A percentile compares a stretch with the other conserved stretches of the same genome.
Evolutionary conservation across 1,140 invertebrate genomes (phyloP).

Genomic region (Wiebesia pumilae): DNA sequence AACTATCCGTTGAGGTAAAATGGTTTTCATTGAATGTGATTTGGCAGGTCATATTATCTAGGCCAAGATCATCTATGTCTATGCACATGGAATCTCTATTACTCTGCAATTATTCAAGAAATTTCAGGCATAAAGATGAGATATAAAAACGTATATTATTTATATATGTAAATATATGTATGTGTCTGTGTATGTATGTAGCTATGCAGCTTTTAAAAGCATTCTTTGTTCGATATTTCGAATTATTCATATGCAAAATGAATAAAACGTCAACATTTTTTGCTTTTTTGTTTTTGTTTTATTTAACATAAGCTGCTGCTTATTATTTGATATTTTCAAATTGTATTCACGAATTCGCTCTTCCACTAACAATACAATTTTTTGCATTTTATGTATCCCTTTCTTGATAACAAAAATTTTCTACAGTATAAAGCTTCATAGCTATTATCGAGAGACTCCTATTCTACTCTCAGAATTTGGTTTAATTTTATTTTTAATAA

Average conservation of each 20-base stretch:
- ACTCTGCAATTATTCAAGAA: constrained; percentile 40
- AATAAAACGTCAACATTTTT: background rate
- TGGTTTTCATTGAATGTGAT: constrained; percentile 46
- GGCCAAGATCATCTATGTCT: constrained; percentile 45
- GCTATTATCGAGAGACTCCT: no score
- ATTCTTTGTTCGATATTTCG: background rate
- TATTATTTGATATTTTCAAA: background rate
- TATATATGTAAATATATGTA: no score
- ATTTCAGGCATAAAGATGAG: background rate
- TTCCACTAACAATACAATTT: background rate
- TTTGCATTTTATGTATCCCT: background rate
- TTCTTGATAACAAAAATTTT: background rate
- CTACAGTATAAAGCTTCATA: background rate
- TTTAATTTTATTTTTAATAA: no score
- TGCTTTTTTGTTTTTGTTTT: background rate
- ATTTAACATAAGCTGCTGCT: background rate
- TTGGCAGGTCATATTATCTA: constrained; percentile 41
- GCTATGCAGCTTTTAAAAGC: background rate
- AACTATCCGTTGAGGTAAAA: constrained; percentile 44
- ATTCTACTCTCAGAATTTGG: no score
- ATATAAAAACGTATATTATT: no score
- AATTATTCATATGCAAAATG: background rate
- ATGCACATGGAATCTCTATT: constrained; percentile 28
- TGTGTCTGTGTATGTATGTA: background rate
- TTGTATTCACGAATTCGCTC: background rate